Conservation (phyloP, 2,797 vertebrate species). For the Characodon lateralis region DNA sequence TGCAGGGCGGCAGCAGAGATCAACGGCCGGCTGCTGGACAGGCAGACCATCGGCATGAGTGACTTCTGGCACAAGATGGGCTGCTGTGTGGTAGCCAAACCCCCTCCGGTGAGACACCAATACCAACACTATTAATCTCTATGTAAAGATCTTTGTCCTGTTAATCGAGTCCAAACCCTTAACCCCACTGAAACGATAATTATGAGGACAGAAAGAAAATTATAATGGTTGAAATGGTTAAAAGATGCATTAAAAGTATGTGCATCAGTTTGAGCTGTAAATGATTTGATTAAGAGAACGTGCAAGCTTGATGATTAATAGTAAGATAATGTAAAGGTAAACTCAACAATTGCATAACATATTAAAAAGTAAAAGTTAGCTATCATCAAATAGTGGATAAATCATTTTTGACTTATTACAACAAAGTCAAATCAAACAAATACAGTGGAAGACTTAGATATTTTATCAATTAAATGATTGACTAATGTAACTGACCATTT, state of each 20-base stretch:
- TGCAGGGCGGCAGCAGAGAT: slow-evolving; percentile 73
- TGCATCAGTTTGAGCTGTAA: no score
- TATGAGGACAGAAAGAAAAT: no score
- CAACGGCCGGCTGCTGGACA: slow-evolving; percentile 43
- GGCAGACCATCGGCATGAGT: slow-evolving; percentile 81
- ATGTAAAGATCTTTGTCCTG: not conserved
- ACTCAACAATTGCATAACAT: no score
- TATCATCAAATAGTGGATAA: no score
- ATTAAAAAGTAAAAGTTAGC: no score
- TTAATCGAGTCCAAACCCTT: no score
- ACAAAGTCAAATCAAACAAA: not conserved
- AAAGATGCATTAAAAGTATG: no score
- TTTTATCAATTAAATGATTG: not conserved
- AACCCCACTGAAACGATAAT: no score
- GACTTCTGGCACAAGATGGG: slow-evolving; percentile 97
- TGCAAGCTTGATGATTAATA: no score
- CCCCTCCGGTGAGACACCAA: slow-evolving; percentile 85
- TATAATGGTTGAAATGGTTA: no score
- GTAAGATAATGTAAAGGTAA: no score
- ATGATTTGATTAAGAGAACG: no score
- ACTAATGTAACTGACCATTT: not conserved
- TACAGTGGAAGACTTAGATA: not conserved
- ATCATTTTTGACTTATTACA: not conserved
- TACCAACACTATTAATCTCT: not conserved
- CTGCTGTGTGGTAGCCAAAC: slow-evolving; percentile 92